These are phyloP conservation scores for Perca fluviatilis DNA, from an alignment of 2,113 vertebrate species.

Conservation along the genomic window DNA sequence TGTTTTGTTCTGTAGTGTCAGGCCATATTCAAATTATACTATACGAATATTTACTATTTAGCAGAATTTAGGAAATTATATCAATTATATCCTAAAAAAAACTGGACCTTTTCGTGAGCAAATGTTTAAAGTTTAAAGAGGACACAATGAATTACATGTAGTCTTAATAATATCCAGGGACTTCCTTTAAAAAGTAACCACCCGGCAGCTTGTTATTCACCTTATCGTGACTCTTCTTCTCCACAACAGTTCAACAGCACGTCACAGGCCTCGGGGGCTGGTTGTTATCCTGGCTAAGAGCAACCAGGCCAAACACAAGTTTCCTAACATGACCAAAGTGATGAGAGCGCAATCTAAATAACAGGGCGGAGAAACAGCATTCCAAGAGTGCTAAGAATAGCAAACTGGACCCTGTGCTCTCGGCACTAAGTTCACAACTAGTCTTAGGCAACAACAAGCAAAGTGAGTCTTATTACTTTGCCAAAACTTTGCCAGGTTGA, in stretches of 20 bases:
- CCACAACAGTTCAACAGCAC: constrained; percentile 30
- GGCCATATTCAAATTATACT: too few species aligned
- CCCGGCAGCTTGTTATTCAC: constrained; percentile 42
- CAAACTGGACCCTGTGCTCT: constrained; percentile 79
- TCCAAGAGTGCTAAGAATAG: constrained; percentile 85
- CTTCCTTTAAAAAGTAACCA: constrained; percentile 12
- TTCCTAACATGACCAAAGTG: constrained; percentile 69
- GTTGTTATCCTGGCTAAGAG: constrained; percentile 48
- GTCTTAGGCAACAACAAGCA: constrained; percentile 68
- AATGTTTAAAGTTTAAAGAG: not conserved
- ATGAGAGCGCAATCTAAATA: constrained; percentile 79
- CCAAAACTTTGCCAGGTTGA: constrained; percentile 46
- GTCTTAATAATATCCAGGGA: not conserved
- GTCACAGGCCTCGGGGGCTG: constrained; percentile 41
- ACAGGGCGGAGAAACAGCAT: constrained; percentile 82
- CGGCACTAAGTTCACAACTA: constrained; percentile 70
- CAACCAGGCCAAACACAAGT: constrained; percentile 63
- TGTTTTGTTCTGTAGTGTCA: not conserved
- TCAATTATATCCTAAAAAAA: not conserved
- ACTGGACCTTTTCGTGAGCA: not conserved
- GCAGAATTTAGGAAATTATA: not conserved
- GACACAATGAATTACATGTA: not conserved
- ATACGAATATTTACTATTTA: not conserved
- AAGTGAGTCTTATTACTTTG: constrained; percentile 47
- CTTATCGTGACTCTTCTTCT: constrained; percentile 42